Percentiles rank a stretch among this genome's conserved stretches.
These are phyloP conservation scores for Penelope pileata DNA, from an alignment of 2,113 vertebrate species.

Conservation along the genomic window DNA sequence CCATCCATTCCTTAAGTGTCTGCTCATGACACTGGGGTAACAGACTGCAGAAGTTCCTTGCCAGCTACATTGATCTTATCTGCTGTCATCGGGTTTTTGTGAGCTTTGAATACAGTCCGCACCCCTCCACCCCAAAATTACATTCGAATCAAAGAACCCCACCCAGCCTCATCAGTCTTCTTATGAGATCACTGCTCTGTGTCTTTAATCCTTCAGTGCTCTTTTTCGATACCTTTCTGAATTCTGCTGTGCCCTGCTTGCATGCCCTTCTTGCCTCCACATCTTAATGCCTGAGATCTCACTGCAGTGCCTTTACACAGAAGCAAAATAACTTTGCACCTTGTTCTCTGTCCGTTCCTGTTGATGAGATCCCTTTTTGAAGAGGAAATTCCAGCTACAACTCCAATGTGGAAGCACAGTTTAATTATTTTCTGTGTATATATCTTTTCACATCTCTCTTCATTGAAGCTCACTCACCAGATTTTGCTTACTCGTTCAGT, in stretches of 20 bases:
- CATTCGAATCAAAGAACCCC: not conserved
- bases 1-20: not conserved
- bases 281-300: not conserved
- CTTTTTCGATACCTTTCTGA: not conserved
- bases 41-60: not conserved
- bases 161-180: not conserved
- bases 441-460: not conserved
- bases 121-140: not conserved
- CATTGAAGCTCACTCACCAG: not conserved
- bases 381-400: not conserved
- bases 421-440: fast-evolving
- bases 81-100: not conserved
- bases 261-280: not conserved
- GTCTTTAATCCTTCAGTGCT: not conserved
- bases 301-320: not conserved
- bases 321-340: not conserved
- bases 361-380: not conserved
- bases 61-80: not conserved
- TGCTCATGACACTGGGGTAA: not conserved
- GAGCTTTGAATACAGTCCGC: not conserved
- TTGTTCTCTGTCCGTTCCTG: not conserved
- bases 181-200: not conserved
- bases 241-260: not conserved
- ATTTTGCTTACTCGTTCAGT: not conserved
- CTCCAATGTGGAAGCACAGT: not conserved